Evolutionary conservation across 2,113 vertebrate species (phyloP), one percentile per base, ranked within the genome.

Genomic region (Syrmaticus mikado): DNA sequence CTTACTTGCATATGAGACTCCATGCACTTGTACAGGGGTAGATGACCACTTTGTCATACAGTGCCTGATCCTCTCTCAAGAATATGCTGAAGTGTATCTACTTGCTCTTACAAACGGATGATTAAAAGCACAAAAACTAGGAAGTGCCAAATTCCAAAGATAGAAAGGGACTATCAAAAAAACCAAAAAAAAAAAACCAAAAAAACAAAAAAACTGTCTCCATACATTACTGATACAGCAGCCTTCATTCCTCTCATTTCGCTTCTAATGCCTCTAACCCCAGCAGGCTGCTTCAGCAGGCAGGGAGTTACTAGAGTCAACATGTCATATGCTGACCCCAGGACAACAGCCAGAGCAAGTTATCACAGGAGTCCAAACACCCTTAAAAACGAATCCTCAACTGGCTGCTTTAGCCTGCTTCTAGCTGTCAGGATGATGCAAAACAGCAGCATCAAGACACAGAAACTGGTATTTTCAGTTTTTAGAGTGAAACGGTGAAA

Each of bases 361-460:
- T 94, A 94, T 85, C 91, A 87, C 19, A 94, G 34, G 62, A 95
- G 58, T 82, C 68, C 61, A 78, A 91, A 91, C 46, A 70, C 28
- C 34, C 85, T 85, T 95, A 78, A 85, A 94, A 89, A 93, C 11
- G 52, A 92, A 89, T 81, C 57, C 61, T 73, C 67, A 83, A 45
- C 36, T 81, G 89, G 48, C 50, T 15, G 2, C 71, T 79, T 95
- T 93, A 87, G 41, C 12, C 58, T 85, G 43, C 52, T 92, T 96
- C 2, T 3, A 76, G 38, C 72, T 95, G 88, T 79, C 92, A 95
- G 72, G 87, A 87, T 89, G 87, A 92, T 80, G 75, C 82, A 90
- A 94, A 92, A 53, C 85, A 91, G 68, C 50, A 82, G 1, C 57
- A 89, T 28, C 62, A 55, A 62, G 77, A 85, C 82, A 89, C 64